Evolutionary conservation across 2,797 vertebrate genomes (phyloP).

Genomic region (Helarctos malayanus): DNA sequence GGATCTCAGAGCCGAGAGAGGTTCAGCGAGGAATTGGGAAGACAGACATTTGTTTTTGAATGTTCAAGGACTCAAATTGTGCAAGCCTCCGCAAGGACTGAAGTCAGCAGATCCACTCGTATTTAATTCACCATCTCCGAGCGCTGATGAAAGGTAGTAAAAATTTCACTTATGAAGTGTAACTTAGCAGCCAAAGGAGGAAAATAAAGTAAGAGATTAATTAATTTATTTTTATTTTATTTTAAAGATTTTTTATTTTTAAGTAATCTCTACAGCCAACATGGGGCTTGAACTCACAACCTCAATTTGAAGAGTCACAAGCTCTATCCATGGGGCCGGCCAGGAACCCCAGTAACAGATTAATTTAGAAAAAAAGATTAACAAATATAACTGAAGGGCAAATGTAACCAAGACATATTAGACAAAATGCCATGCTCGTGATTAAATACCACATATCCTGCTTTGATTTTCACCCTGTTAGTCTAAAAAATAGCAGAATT

Average conservation of each 20-base stretch:
- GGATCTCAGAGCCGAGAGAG: neutral
- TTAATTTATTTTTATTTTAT: neutral
- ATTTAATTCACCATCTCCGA: neutral
- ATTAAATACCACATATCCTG: neutral
- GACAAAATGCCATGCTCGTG: neutral
- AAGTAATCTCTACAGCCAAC: neutral
- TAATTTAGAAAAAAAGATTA: neutral
- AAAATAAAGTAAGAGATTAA: constrained; percentile 35
- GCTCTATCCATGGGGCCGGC: neutral
- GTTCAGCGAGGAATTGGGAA: neutral
- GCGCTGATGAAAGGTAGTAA: neutral
- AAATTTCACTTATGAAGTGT: neutral
- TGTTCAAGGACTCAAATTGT: neutral
- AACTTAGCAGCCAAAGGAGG: neutral
- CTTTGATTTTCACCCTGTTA: constrained; percentile 71
- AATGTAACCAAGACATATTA: neutral
- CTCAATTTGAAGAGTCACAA: neutral
- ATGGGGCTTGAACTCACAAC: neutral
- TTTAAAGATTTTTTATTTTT: neutral
- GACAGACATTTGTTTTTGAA: neutral
- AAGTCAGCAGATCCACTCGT: neutral
- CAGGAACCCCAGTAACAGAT: neutral
- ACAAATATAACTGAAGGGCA: neutral
- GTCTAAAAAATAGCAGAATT: constrained; percentile 72
- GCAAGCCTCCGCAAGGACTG: neutral